Percentiles rank a stretch among this genome's conserved stretches.
Evolutionary conservation across 2,888 invertebrate genomes (phyloP).

Genomic region (Ochropleura leucogaster): DNA sequence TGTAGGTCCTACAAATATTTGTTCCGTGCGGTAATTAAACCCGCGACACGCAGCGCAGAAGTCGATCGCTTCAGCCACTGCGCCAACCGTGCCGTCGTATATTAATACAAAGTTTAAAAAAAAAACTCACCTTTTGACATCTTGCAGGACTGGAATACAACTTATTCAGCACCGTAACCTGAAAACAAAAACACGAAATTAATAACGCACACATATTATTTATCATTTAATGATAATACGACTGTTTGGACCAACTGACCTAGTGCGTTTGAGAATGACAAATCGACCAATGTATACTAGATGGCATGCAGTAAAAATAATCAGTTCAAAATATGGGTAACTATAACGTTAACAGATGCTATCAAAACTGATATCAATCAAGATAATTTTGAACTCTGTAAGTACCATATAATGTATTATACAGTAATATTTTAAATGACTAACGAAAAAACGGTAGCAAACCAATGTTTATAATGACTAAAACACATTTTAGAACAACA

Average conservation of each 20-base stretch:
- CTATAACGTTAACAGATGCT: constrained; percentile 39
- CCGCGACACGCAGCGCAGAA: too few relatives aligned
- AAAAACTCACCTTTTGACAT: constrained; percentile 76
- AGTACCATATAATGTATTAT: background rate
- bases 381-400: constrained; percentile 32
- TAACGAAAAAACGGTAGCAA: background rate
- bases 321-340: constrained; percentile 39
- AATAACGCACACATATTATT: background rate
- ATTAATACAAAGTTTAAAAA: background rate
- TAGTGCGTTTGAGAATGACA: constrained; percentile 54
- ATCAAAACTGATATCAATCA: constrained; percentile 44
- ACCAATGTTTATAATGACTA: background rate
- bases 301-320: constrained; percentile 40
- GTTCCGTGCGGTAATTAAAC: too few relatives aligned
- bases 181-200: constrained; percentile 55
- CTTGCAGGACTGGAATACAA: constrained; percentile 54
- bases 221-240: constrained; percentile 26
- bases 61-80: too few relatives aligned
- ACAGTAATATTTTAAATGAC: background rate
- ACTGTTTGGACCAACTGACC: constrained; percentile 42
- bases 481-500: constrained; percentile 25
- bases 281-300: constrained; percentile 18
- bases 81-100: too few relatives aligned
- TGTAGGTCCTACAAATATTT: too few relatives aligned
- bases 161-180: constrained; percentile 67